A percentile compares a stretch with the other conserved stretches of the same genome.
These are phyloP conservation scores for Melopsittacus undulatus DNA, from an alignment of 2,797 vertebrate genomes.

Conservation along the genomic window DNA sequence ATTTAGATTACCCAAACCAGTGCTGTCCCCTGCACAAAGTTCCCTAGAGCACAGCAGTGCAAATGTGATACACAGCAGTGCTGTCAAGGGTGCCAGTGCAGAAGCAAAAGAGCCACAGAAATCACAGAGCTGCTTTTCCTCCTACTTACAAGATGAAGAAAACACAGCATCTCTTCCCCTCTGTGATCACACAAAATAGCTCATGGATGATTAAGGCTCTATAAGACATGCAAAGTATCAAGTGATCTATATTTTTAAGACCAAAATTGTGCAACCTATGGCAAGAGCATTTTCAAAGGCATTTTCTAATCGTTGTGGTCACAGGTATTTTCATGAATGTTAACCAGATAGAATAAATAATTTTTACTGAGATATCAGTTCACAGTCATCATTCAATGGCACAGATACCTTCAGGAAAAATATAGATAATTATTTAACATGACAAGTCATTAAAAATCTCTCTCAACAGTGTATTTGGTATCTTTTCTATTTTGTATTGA, in stretches of 20 bases:
- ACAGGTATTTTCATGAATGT: neutral
- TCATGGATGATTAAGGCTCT: neutral
- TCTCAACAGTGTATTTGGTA: neutral
- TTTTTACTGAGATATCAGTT: neutral
- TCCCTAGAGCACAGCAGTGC: neutral
- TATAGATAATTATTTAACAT: neutral
- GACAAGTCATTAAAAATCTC: neutral
- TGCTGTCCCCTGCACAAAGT: neutral
- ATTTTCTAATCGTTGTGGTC: neutral
- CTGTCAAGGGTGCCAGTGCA: neutral
- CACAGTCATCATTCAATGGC: neutral
- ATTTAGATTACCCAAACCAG: neutral
- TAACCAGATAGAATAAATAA: neutral
- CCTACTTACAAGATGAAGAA: neutral
- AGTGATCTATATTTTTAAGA: neutral
- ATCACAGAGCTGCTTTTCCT: neutral
- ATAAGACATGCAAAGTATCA: neutral
- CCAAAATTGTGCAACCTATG: neutral
- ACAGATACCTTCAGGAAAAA: neutral
- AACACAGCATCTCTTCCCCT: neutral
- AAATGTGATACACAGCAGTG: neutral
- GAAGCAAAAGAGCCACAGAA: neutral
- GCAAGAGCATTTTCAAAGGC: neutral
- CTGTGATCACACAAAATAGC: neutral
- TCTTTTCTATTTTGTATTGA: neutral